Base-by-base conservation (phyloP, 2,888 invertebrate species). In the Netelia fuscicornis region DNA sequence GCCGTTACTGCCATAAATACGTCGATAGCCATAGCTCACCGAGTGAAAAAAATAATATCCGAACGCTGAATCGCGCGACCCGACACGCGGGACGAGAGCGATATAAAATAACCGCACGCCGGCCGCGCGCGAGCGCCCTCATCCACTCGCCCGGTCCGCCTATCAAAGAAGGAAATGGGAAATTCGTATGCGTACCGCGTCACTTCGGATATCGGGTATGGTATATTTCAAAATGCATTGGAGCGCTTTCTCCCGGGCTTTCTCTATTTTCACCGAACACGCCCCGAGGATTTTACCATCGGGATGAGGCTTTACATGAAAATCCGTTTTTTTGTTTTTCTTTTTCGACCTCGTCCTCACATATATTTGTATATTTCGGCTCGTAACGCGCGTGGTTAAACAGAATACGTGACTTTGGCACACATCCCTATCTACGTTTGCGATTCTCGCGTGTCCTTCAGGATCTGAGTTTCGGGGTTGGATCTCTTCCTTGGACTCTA, bases 1-100 rank as follows among this genome's bases (percentile, higher is more conserved):
- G 58, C 64, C 82, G 79, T 82, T 71, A 87, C 64, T 83, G 67
- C 83, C 86, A 86, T 90, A 91, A 91, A 91, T 90, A 88, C 87
- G 72, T 82, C 67, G 87, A 86, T 88, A 85, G 30, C 70, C 48
- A 9, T 79, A 70, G 44, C 76, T 62, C 60, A 54, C 2, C 10
- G 52, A 74, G 62, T 70, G 70, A 78, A 52, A 64, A 64, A 44
- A 37, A 48, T 17, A 25, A 68, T 17, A 20, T 72, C 70, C 70
- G 70, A 79, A 65, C 71, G 42, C 44, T 8, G 64, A 80, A 84
- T 86, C 84, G 84, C 86, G 86, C 87, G 85, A 87, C 86, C 82
- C 82, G 76, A 82, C 72, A 75, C 37, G 71, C 85, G 79, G 85
- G 81, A 78, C 25, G 20, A 42, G 70, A 54, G 25, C 52, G 52